Evolutionary conservation across 2,113 vertebrate genomes (phyloP), one percentile per base, ranked within the genome.

Genomic region (Microtus oregoni): DNA sequence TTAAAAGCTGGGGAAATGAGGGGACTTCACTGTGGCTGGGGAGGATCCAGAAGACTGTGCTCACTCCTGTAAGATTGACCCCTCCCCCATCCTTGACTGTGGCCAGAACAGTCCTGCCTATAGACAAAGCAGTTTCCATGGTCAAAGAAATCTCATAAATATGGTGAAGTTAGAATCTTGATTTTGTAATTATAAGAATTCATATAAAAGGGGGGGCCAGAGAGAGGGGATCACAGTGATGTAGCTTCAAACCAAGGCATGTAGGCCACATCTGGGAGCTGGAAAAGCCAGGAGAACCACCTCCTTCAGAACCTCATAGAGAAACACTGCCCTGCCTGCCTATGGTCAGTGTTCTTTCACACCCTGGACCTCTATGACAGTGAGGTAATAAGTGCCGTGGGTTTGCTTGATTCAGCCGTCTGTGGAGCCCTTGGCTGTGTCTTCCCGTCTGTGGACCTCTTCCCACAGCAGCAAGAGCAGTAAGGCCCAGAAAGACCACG

Each of bases 11-110:
- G 58, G 58, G 28, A 52, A 44, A 28, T 2, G 20, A 13, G 13
- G 7, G 26, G 1, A 11, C 12, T 28, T 58, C 28, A 22, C 17
- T 9, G 0, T 20, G 30, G 30, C 10, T 5, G 32, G 32, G 32
- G 32, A 65, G 2, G 61, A 52, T 24, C 32, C 10, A 55, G 6
- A 32, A 67, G 22, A 28, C 30, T 6, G 7, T 30, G 13, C 22
- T 0, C 2, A 30, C 10, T 22, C n/a, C 44, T 20, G 38, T n/a
- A 47, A 63, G 32, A 24, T 26, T 26, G 52, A 55, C 52, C 14
- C 52, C 52, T 24, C 61, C 30, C 7, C 26, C 19, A 58, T 5
- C 30, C 12, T 68, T 44, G 35, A 14, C 24, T 47, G 0, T 38
- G 72, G 17, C 15, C 15, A 47, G 82, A 67, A 92, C 22, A 67